Conservation (phyloP, 2,113 vertebrate species). For the Laticauda colubrina region DNA sequence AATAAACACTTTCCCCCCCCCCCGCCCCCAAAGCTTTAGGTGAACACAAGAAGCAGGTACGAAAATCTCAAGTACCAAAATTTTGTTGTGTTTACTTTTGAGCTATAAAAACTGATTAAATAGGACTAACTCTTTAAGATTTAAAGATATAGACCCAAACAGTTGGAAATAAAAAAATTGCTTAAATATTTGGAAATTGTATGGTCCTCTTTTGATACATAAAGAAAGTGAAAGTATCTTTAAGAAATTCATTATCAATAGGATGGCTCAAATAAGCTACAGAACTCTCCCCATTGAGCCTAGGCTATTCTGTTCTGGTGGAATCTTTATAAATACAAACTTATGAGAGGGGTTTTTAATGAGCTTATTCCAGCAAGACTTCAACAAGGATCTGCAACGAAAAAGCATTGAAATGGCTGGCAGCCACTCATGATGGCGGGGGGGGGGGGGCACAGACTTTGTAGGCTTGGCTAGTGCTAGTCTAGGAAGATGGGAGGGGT, state of each 20-base stretch:
- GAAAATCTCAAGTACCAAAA: neutral
- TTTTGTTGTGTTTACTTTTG: neutral
- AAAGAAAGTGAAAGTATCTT: neutral
- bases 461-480: too few relatives aligned
- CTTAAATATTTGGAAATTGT: neutral
- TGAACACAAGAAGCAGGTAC: neutral
- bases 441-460: neutral
- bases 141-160: neutral
- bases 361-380: neutral
- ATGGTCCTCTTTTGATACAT: neutral
- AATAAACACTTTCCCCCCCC: neutral
- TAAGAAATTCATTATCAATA: neutral
- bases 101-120: neutral
- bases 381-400: neutral
- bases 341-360: neutral
- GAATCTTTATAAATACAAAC: neutral
- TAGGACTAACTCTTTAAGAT: neutral
- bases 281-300: neutral
- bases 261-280: neutral
- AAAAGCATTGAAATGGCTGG: neutral
- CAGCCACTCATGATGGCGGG: neutral
- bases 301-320: neutral
- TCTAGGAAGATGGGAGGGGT: too few relatives aligned
- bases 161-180: neutral
- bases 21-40: neutral